Evolutionary conservation across 2,113 vertebrate genomes (phyloP), one percentile per base, ranked within the genome.

Genomic region (Bagarius yarrelli): DNA sequence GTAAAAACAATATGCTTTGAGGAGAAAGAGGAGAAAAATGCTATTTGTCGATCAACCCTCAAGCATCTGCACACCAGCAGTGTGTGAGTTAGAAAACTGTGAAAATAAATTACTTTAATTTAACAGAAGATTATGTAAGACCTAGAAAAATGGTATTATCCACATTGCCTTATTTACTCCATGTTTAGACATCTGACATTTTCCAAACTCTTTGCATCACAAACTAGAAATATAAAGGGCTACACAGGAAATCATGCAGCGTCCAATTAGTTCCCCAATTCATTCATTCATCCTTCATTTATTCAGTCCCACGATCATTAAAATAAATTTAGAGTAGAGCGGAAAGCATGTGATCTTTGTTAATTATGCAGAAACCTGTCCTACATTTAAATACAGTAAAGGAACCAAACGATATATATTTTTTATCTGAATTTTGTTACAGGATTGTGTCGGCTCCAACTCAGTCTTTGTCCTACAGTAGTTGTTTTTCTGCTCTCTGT

Each of bases 281-380:
- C 25, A 50, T 66, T 36, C 32, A 23, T 34, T 34, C 2, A n/a
- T 13, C n/a, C 21, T n/a, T 44, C 36, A 44, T 47, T 52, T 25
- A 32, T 25, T 79, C 36, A 40, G 36, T 40, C 3, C 36, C 8
- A 40, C 36, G 8, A 8, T 40, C 36, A 40, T 40, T 40, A 8
- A n/a, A n/a, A n/a, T n/a, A n/a, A n/a, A n/a, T n/a, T n/a, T n/a
- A n/a, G n/a, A n/a, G n/a, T n/a, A n/a, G n/a, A n/a, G n/a, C n/a
- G n/a, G n/a, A n/a, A n/a, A n/a, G n/a, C n/a, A 25, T 12, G 36
- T 71, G 18, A 50, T 70, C 78, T 71, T 30, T 30, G 53, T 36
- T 30, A 6, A 15, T 78, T 30, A 78, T 55, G 76, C 59, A 55
- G 61, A 52, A 67, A 78, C 23, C 5, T 67, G 44, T 55, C 61